Percentiles rank a stretch among this genome's conserved stretches.
phyloP scores from a whole-genome alignment of 2,888 invertebrate genomes.

The Monochamus alternatus region DNA sequence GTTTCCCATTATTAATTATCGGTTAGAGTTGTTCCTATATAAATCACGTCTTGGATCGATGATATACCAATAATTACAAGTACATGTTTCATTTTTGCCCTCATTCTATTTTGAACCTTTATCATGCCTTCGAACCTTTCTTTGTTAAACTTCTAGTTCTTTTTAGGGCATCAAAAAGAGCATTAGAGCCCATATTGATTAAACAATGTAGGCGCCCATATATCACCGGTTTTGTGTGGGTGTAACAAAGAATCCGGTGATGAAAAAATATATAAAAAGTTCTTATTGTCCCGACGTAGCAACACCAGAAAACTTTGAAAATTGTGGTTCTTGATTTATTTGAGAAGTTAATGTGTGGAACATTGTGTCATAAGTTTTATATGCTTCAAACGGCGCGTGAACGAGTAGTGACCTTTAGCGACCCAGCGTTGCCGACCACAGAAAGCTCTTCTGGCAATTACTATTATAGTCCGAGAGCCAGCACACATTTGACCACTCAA shows the following conservation, averaged over 20 bases:
- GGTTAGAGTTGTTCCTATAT: neutral
- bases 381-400: constrained; percentile 53
- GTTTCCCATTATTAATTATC: neutral
- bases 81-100: neutral
- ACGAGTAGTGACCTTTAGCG: constrained; percentile 47
- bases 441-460: constrained; percentile 40
- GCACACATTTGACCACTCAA: neutral
- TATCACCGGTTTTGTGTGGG: constrained; percentile 8
- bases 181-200: neutral
- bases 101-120: neutral
- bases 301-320: constrained; percentile 33
- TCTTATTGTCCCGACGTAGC: constrained; percentile 45
- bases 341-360: constrained; percentile 55
- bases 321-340: constrained; percentile 52
- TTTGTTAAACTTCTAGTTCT: neutral
- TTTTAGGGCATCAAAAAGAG: neutral
- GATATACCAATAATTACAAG: neutral
- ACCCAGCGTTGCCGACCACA: constrained; percentile 42
- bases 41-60: neutral
- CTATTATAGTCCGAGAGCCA: constrained; percentile 20
- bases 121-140: neutral
- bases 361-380: constrained; percentile 56
- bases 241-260: constrained; percentile 13
- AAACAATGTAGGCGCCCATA: constrained; percentile 5
- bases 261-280: constrained; percentile 46